A percentile compares a stretch with the other conserved stretches of the same genome.
phyloP scores from a whole-genome alignment of 2,888 invertebrate genomes.

The Lamellibrachia satsuma region DNA sequence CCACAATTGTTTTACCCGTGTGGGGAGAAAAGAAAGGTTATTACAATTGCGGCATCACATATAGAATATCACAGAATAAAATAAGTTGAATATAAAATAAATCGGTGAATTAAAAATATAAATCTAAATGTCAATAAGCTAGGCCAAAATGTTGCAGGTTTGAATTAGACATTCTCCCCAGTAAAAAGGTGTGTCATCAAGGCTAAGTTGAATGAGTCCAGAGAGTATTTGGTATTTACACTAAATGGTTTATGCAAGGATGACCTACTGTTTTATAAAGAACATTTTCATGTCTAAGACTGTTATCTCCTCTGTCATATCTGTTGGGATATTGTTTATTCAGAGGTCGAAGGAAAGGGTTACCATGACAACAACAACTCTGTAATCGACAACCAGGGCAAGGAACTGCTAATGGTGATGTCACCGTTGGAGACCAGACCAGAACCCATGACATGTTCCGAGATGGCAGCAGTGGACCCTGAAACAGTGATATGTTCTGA shows the following conservation, averaged over 20 bases:
- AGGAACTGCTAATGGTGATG: not conserved
- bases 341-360: slow-evolving; percentile 10
- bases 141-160: no score
- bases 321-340: not conserved
- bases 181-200: no score
- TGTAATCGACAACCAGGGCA: not conserved
- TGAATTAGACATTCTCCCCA: no score
- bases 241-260: not conserved
- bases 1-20: not conserved
- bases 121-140: no score
- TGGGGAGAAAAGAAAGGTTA: not conserved
- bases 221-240: no score
- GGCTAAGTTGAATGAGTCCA: no score
- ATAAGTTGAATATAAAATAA: no score
- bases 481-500: not conserved
- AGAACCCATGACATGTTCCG: not conserved
- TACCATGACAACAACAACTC: slow-evolving; percentile 5
- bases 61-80: no score
- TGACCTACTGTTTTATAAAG: not conserved
- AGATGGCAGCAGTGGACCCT: not conserved
- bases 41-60: no score
- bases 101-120: no score
- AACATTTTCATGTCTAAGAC: not conserved
- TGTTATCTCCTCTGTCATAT: not conserved
- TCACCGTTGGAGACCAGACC: not conserved